A percentile compares a stretch with the other conserved stretches of the same genome.
Evolutionary conservation across 2,888 invertebrate genomes (phyloP).

Genomic region (Plagiodera versicolora): DNA sequence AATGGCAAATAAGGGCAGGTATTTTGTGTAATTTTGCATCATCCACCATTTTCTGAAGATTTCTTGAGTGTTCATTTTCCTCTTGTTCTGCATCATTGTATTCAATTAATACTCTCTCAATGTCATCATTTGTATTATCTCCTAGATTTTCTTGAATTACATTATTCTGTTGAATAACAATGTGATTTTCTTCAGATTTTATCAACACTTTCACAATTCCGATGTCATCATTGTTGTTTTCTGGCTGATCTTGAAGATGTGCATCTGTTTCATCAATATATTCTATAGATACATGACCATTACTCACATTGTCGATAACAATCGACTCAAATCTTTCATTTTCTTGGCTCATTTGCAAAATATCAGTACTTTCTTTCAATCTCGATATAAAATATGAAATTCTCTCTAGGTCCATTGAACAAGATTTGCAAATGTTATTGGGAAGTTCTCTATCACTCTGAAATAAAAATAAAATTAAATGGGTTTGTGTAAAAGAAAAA

Average conservation of each 20-base stretch:
- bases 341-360: conserved; percentile 12
- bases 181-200: no score
- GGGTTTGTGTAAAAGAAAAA: no score
- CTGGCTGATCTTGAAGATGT: neutral
- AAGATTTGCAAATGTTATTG: conserved; percentile 23
- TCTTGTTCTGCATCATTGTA: no score
- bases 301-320: neutral
- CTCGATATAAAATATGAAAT: conserved; percentile 24
- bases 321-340: neutral
- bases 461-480: no score
- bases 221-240: neutral
- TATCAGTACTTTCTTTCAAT: conserved; percentile 15
- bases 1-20: neutral
- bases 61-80: neutral
- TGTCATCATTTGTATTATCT: no score
- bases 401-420: conserved; percentile 18
- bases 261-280: neutral
- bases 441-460: conserved; percentile 13
- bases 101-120: no score
- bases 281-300: conserved; percentile 1
- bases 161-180: no score
- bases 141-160: no score
- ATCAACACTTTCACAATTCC: no score
- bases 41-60: neutral
- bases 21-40: neutral